Conservation (phyloP, 2,113 vertebrate species). For the Acrocephalus kingi region DNA sequence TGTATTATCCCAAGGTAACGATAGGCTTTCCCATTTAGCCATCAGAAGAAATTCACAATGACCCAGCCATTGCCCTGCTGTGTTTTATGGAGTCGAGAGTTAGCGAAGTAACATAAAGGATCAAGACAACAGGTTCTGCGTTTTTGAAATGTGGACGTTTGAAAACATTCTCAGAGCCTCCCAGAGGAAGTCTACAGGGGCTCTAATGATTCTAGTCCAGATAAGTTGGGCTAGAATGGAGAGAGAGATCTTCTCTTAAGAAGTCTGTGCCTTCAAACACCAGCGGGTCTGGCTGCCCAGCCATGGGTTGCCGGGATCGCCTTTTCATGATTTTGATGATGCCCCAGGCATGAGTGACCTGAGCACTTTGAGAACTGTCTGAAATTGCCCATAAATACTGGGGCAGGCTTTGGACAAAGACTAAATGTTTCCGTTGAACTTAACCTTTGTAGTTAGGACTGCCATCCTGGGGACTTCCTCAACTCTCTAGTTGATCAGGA, state of each 20-base stretch:
- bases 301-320: not conserved
- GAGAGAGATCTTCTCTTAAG: conserved; percentile 18
- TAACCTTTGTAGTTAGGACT: not conserved
- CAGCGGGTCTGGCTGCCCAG: not conserved
- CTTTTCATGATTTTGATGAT: conserved; percentile 27
- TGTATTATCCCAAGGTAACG: not conserved
- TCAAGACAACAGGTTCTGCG: conserved; percentile 33
- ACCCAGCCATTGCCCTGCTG: conserved; percentile 32
- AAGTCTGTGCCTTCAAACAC: conserved; percentile 57
- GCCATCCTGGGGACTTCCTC: not conserved
- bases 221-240: not conserved
- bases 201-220: conserved; percentile 26
- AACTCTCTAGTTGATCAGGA: not conserved
- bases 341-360: conserved; percentile 35
- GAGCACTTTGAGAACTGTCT: not conserved
- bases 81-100: conserved; percentile 18
- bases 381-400: conserved; percentile 12
- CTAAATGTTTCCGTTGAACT: not conserved
- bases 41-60: conserved; percentile 4
- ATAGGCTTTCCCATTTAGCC: conserved; percentile 20
- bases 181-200: conserved; percentile 22
- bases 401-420: conserved; percentile 44
- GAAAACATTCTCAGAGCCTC: conserved; percentile 48
- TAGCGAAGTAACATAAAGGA: conserved; percentile 41
- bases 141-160: conserved; percentile 56